Evolutionary conservation across 2,888 invertebrate genomes (phyloP).

Genomic region (Drosophila incognita): DNA sequence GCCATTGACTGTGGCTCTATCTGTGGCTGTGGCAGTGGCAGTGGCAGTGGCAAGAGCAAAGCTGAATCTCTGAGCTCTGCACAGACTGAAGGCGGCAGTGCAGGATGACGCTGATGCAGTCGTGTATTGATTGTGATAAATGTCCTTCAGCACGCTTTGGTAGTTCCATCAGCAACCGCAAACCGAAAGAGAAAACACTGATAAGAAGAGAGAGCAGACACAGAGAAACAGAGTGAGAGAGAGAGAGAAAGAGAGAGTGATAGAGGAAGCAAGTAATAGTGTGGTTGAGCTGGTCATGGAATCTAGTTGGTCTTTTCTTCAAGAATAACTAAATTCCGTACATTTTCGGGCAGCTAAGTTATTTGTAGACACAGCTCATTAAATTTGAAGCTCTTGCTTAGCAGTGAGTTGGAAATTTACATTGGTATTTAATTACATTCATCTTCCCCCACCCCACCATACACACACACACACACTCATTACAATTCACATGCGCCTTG

Average conservation of each 20-base stretch:
- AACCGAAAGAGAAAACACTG: constrained; percentile 6
- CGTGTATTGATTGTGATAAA: constrained; percentile 78
- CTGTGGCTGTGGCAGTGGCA: constrained; percentile 9
- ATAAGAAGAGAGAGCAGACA: neutral
- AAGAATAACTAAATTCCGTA: constrained; percentile 40
- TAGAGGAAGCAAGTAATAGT: constrained; percentile 14
- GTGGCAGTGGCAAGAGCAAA: constrained; percentile 15
- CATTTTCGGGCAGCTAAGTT: constrained; percentile 39
- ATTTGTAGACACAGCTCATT: constrained; percentile 66
- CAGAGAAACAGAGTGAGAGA: neutral
- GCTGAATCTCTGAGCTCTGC: constrained; percentile 1
- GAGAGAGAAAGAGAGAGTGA: neutral
- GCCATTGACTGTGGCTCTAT: constrained; percentile 4
- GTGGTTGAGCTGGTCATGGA: constrained; percentile 15
- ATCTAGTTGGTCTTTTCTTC: constrained; percentile 12
- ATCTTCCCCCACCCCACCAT: neutral
- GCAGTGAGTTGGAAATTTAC: constrained; percentile 57
- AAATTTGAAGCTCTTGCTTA: constrained; percentile 64
- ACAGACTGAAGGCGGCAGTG: constrained; percentile 25
- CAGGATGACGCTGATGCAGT: constrained; percentile 40
- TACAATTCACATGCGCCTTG: constrained; percentile 34
- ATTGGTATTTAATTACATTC: constrained; percentile 56
- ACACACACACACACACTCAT: constrained; percentile 3
- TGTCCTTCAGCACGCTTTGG: constrained; percentile 65
- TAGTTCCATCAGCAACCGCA: constrained; percentile 48